Percentiles rank a stretch among this genome's conserved stretches.
Evolutionary conservation across 2,888 invertebrate genomes (phyloP).

Genomic region (Galerucella calmariensis): DNA sequence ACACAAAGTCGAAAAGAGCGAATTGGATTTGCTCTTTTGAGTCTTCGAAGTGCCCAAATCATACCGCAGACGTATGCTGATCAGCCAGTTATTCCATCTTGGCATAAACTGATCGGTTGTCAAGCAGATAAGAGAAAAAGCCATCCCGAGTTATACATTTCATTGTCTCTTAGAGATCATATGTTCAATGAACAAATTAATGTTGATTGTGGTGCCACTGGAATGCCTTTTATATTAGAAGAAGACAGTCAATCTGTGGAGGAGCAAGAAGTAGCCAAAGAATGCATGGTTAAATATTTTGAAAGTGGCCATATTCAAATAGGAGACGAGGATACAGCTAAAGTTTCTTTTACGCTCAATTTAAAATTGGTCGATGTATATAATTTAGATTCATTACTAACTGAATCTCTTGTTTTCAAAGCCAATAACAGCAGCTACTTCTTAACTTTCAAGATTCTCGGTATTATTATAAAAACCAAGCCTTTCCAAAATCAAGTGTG

Average conservation of each 20-base stretch:
- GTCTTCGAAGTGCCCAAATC: constrained; percentile 76
- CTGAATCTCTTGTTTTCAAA: constrained; percentile 59
- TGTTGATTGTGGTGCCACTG: constrained; percentile 43
- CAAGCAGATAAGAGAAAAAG: constrained; percentile 58
- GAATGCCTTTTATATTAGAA: constrained; percentile 51
- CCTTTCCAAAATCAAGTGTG: constrained; percentile 58
- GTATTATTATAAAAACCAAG: constrained; percentile 60
- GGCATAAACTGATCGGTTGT: constrained; percentile 73
- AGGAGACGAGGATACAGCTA: constrained; percentile 61
- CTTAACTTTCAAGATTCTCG: constrained; percentile 59
- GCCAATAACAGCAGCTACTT: constrained; percentile 56
- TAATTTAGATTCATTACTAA: constrained; percentile 68
- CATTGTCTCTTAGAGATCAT: constrained; percentile 72
- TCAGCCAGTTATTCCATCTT: constrained; percentile 67
- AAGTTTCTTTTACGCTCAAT: constrained; percentile 67
- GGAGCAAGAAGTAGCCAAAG: not conserved
- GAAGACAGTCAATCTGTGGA: constrained; percentile 43
- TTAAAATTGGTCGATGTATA: constrained; percentile 69
- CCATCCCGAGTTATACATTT: constrained; percentile 72
- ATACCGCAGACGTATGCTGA: constrained; percentile 68
- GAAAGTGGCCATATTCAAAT: constrained; percentile 70
- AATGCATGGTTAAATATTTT: constrained; percentile 64
- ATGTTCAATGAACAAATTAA: constrained; percentile 58
- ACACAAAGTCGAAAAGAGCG: constrained; percentile 71
- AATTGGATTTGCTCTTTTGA: constrained; percentile 77